phyloP scores from a whole-genome alignment of 2,797 vertebrate genomes.

The Brachyrhaphis roseni region DNA sequence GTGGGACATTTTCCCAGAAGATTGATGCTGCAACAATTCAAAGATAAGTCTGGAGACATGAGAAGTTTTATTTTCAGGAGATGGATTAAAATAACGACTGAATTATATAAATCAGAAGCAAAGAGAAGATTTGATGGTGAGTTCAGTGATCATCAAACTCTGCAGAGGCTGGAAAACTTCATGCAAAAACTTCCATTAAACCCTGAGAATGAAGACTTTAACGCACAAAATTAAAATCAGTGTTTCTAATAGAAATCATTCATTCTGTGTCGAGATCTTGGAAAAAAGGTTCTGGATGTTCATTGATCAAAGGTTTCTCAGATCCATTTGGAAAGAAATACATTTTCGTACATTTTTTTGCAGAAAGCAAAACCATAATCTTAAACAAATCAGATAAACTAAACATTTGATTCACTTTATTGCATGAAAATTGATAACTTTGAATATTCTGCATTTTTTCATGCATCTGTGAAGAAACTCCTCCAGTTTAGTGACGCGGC shows the following conservation, averaged over 20 bases:
- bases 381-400: neutral
- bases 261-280: neutral
- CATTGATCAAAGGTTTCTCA: neutral
- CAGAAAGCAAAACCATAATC: neutral
- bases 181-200: neutral
- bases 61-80: slow-evolving; percentile 3
- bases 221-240: neutral
- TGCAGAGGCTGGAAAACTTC: neutral
- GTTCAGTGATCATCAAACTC: neutral
- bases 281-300: neutral
- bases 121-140: neutral
- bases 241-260: neutral
- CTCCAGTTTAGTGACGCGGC: neutral
- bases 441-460: neutral
- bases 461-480: too few relatives aligned
- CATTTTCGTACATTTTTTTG: neutral
- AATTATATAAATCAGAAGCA: neutral
- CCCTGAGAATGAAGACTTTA: neutral
- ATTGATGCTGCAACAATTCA: neutral
- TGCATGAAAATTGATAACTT: too few relatives aligned
- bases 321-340: neutral
- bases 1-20: neutral
- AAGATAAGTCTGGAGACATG: slow-evolving; percentile 23
- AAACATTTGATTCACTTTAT: neutral
- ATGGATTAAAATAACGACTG: neutral